Evolutionary conservation across 2,888 invertebrate species (phyloP), one percentile per base, ranked within the genome.

Genomic region (Meteorus cinctellus): DNA sequence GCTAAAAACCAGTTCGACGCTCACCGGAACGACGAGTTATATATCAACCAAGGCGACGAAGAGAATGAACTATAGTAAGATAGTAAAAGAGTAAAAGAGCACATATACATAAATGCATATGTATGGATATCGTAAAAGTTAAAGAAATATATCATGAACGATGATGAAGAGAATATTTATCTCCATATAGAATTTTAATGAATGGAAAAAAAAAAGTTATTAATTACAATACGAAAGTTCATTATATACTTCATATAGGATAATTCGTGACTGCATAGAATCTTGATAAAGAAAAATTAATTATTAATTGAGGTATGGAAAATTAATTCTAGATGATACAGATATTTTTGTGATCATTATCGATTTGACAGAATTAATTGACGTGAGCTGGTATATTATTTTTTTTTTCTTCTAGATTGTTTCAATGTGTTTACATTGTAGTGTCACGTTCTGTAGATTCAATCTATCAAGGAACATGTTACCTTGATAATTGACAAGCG

Each of bases 1-100:
- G 72, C 73, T 78, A 77, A 77, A 77, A 77, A 79, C 79, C 74
- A 77, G 79, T 75, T 72, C 74, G 65, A 55, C 67, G 67, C 27
- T 67, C 67, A 45, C 27, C n/a, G 67, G 45, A 67, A 67, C 48
- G 66, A 36, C 66, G 27, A 45, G 67, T 65, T 65, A 29, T 66
- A 66, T 67, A 24, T 45, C 67, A 48, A 41, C 45, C n/a, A 48
- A 67, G 31, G n/a, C 48, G 27, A 67, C 41, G 45, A 45, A 67
- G 67, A 48, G 67, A 67, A 45, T 41, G 45, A 67, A 45, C 27
- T 36, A 48, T 36, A 41, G 63, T 27, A 29, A 29, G 16, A n/a
- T 29, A 29, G 31, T 29, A 16, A n/a, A 29, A 29, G 16, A 29
- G 31, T 29, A 16, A n/a, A 29, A 29, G 16, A 34, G 34, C 31